Evolutionary conservation across 2,113 vertebrate genomes (phyloP).

Genomic region (Phaethornis superciliosus): DNA sequence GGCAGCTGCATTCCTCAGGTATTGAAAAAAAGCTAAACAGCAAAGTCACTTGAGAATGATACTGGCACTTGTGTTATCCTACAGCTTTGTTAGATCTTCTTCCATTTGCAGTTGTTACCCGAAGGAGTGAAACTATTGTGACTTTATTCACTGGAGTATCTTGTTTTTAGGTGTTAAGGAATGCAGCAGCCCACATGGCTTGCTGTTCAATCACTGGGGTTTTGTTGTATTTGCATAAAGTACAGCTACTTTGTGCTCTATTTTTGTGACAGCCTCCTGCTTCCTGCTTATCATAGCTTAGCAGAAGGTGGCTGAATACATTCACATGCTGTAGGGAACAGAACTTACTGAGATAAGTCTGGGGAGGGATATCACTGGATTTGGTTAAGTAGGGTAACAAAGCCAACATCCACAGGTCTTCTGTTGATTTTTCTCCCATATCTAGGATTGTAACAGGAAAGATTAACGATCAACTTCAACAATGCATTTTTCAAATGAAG

Average conservation of each 20-base stretch:
- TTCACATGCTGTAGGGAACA: conserved; percentile 23
- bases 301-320: conserved; percentile 62
- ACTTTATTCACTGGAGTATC: background rate
- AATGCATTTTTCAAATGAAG: conserved; percentile 34
- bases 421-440: background rate
- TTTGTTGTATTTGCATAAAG: conserved; percentile 52
- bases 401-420: conserved; percentile 23
- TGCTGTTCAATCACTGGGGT: background rate
- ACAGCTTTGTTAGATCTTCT: conserved; percentile 3
- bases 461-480: conserved; percentile 51
- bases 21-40: background rate
- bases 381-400: conserved; percentile 22
- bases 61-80: background rate
- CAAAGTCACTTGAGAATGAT: background rate
- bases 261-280: conserved; percentile 53
- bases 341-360: background rate
- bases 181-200: conserved; percentile 8
- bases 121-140: background rate
- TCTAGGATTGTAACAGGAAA: background rate
- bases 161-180: background rate
- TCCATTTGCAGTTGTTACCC: background rate
- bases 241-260: conserved; percentile 56
- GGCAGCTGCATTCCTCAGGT: background rate
- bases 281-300: conserved; percentile 60
- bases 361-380: background rate